Conservation (phyloP, 2,797 vertebrate species). For the Amniataba percoides region DNA sequence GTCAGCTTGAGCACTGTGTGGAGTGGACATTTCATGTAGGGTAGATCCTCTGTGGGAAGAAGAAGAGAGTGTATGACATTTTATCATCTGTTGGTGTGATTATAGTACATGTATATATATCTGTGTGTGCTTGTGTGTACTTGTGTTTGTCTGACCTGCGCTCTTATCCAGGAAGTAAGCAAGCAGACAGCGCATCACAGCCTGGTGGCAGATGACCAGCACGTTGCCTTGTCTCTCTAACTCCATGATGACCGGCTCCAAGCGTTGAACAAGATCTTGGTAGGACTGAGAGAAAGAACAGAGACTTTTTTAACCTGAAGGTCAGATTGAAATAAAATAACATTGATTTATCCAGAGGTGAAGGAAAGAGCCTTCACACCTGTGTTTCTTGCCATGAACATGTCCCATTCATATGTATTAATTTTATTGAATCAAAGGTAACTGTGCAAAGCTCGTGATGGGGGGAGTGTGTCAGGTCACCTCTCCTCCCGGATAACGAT, state of each 20-base stretch:
- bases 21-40: conserved; percentile 95
- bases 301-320: conserved; percentile 2
- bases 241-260: conserved; percentile 99
- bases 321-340: neutral
- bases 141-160: conserved; percentile 86
- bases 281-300: conserved; percentile 88
- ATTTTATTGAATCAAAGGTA: neutral
- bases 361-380: too few relatives aligned
- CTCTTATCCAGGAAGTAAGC: conserved; percentile 98
- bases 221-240: conserved; percentile 95
- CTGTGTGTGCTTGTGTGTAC: neutral
- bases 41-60: conserved; percentile 90
- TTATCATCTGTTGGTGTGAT: neutral
- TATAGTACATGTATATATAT: neutral
- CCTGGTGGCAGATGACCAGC: conserved; percentile 96
- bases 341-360: too few relatives aligned
- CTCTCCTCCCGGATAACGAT: conserved; percentile 98
- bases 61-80: neutral
- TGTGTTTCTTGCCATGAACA: neutral
- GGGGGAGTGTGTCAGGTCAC: conserved; percentile 72
- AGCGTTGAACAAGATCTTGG: conserved; percentile 95
- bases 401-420: neutral
- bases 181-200: conserved; percentile 96
- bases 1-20: conserved; percentile 95
- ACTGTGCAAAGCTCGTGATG: neutral